A percentile compares a stretch with the other conserved stretches of the same genome.
phyloP scores from a whole-genome alignment of 2,797 vertebrate genomes.

The Pogoniulus pusillus region DNA sequence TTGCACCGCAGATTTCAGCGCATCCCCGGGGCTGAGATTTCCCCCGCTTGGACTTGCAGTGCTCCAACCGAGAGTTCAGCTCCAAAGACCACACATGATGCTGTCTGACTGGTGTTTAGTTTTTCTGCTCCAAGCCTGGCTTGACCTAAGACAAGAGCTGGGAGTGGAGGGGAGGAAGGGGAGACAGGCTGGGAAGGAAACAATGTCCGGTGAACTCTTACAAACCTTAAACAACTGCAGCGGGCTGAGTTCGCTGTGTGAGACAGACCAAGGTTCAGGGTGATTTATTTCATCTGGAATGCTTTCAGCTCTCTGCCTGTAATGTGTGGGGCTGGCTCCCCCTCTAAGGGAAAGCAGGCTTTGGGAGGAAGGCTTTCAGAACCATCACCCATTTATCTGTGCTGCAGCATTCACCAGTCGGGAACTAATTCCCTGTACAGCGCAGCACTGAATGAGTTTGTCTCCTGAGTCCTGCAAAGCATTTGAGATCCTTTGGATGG shows the following conservation, averaged over 20 bases:
- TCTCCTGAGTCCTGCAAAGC: slow-evolving; percentile 59
- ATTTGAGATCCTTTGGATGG: slow-evolving; percentile 66
- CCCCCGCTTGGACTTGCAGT: not conserved
- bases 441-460: slow-evolving; percentile 60
- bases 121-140: slow-evolving; percentile 29
- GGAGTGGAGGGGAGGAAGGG: slow-evolving; percentile 32
- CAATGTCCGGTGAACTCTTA: slow-evolving; percentile 55
- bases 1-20: not conserved
- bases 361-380: slow-evolving; percentile 35
- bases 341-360: not conserved
- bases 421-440: slow-evolving; percentile 52
- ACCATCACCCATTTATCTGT: not conserved
- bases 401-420: slow-evolving; percentile 46
- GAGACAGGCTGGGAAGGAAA: slow-evolving; percentile 57
- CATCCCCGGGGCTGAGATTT: not conserved
- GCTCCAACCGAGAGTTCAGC: not conserved
- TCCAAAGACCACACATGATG: slow-evolving; percentile 38
- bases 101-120: slow-evolving; percentile 6
- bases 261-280: slow-evolving; percentile 40
- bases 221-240: slow-evolving; percentile 53
- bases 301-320: slow-evolving; percentile 30
- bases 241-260: slow-evolving; percentile 38
- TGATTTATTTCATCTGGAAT: slow-evolving; percentile 51
- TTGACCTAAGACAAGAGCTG: not conserved
- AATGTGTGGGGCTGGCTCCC: slow-evolving; percentile 5